These are phyloP conservation scores for Sebastes cheni DNA, from an alignment of 2,797 vertebrate species.

Conservation along the genomic window DNA sequence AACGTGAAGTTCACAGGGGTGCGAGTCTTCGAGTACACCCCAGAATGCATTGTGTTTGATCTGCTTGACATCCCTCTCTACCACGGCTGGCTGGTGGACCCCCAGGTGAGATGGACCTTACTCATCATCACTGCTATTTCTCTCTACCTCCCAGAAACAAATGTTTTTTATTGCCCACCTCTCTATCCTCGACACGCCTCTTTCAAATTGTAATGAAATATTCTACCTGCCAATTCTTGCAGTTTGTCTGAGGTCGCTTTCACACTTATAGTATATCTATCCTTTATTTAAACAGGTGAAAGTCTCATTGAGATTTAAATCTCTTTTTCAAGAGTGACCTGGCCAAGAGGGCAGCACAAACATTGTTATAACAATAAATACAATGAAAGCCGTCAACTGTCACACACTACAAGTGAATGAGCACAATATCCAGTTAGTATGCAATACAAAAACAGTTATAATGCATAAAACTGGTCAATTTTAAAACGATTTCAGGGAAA, in stretches of 20 bases:
- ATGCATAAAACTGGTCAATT: no score
- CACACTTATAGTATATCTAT: no score
- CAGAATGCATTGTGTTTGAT: conserved; percentile 99
- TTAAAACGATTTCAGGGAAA: no score
- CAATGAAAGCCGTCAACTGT: no score
- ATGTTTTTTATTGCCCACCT: not conserved
- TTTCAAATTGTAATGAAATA: not conserved
- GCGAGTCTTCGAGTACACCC: conserved; percentile 97
- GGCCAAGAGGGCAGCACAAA: no score
- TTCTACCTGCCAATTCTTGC: not conserved
- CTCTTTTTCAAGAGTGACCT: no score
- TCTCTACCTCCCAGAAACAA: not conserved
- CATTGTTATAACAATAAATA: no score
- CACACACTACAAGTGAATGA: no score
- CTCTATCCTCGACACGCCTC: not conserved
- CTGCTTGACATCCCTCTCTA: conserved; percentile 98
- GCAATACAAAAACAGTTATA: no score
- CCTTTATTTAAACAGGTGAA: no score
- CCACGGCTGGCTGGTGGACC: conserved; percentile 98
- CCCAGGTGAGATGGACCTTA: conserved; percentile 87
- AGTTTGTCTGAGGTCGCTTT: not conserved
- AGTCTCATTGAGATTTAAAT: no score
- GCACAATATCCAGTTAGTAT: no score
- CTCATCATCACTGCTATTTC: not conserved
- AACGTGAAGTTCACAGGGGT: conserved; percentile 98